These are phyloP conservation scores for Ahaetulla prasina DNA, from an alignment of 2,113 vertebrate species.

Conservation along the genomic window DNA sequence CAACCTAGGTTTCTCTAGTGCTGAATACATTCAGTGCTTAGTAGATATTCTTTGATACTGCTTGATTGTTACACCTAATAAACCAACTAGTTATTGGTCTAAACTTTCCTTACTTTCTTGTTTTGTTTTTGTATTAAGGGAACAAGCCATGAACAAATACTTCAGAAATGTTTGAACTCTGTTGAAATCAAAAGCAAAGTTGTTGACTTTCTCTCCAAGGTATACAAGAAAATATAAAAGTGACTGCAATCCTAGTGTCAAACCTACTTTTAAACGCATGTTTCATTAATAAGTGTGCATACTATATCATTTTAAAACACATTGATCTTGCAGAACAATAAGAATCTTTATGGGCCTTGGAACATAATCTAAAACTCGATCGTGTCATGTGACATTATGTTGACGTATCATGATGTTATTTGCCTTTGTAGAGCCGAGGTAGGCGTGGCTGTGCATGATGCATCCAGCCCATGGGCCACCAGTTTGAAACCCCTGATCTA, in stretches of 20 bases:
- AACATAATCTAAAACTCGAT: neutral
- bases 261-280: neutral
- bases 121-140: constrained; percentile 64
- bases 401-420: too few relatives aligned
- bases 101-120: neutral
- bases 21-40: neutral
- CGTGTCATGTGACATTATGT: too few relatives aligned
- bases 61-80: neutral
- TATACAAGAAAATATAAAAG: constrained; percentile 48
- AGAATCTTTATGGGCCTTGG: neutral
- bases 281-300: neutral
- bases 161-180: constrained; percentile 82
- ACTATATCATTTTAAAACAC: neutral
- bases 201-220: constrained; percentile 89
- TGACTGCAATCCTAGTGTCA: neutral
- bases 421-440: too few relatives aligned
- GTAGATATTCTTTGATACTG: neutral
- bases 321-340: neutral
- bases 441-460: too few relatives aligned
- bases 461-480: too few relatives aligned
- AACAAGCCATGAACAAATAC: constrained; percentile 87
- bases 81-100: neutral
- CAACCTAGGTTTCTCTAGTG: neutral
- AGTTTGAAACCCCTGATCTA: neutral
- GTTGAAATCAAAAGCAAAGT: constrained; percentile 84